Conservation (phyloP, 2,113 vertebrate species). For the Diadophis punctatus region DNA sequence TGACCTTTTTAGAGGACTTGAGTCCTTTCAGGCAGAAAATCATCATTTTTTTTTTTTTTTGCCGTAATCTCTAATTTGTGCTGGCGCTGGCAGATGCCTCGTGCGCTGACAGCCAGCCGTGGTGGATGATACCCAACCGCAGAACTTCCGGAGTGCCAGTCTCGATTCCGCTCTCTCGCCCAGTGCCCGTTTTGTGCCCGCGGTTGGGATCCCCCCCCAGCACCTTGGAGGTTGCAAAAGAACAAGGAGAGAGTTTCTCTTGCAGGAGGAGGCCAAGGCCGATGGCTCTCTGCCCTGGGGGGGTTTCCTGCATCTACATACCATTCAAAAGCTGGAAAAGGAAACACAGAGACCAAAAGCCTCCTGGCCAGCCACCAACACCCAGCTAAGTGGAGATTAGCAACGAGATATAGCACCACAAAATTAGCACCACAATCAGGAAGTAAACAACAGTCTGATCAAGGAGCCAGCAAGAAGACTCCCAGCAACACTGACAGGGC, state of each 20-base stretch:
- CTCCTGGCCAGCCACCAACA: too few relatives aligned
- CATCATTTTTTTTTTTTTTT: background rate
- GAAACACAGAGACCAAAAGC: too few relatives aligned
- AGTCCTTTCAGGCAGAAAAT: background rate
- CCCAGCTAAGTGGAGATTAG: too few relatives aligned
- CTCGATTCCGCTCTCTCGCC: background rate
- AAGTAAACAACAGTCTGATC: too few relatives aligned
- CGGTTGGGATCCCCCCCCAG: background rate
- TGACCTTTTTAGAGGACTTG: background rate
- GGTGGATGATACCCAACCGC: background rate
- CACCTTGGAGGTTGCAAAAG: background rate
- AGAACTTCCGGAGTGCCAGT: background rate
- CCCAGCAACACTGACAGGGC: too few relatives aligned
- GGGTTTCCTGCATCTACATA: too few relatives aligned
- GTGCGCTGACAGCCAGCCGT: background rate
- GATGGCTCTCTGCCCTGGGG: too few relatives aligned
- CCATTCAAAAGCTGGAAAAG: too few relatives aligned
- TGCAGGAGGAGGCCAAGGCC: too few relatives aligned
- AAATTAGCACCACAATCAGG: too few relatives aligned
- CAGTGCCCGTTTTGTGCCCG: background rate
- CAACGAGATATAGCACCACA: too few relatives aligned
- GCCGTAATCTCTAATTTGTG: background rate
- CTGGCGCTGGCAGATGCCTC: background rate
- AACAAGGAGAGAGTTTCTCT: background rate
- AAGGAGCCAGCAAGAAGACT: too few relatives aligned